phyloP scores from a whole-genome alignment of 2,113 vertebrate species.

The Ellobius talpinus region DNA sequence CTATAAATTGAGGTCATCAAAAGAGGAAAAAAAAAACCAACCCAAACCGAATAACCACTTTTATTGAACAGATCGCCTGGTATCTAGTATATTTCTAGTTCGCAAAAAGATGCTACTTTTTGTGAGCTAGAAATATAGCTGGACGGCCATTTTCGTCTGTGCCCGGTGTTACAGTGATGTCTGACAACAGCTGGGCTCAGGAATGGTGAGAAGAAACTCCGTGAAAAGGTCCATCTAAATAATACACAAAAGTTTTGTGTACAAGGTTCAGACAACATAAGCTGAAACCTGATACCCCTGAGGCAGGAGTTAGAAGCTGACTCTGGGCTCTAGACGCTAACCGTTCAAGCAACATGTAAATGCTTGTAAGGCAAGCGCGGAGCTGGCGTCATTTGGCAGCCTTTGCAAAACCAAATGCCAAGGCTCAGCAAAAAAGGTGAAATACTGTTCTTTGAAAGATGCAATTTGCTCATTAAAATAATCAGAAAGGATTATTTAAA shows the following conservation, averaged over 20 bases:
- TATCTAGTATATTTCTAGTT: background rate
- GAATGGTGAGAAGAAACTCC: constrained; percentile 71
- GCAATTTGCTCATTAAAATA: background rate
- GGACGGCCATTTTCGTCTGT: constrained; percentile 1
- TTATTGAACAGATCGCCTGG: constrained; percentile 20
- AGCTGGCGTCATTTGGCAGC: constrained; percentile 52
- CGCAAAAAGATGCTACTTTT: constrained; percentile 47
- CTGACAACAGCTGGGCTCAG: constrained; percentile 47
- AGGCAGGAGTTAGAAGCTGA: constrained; percentile 83
- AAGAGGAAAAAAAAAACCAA: background rate
- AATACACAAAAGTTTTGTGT: constrained; percentile 66
- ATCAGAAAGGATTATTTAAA: background rate
- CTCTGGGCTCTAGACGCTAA: constrained; percentile 80
- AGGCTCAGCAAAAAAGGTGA: background rate
- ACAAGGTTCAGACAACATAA: constrained; percentile 64
- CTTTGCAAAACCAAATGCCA: constrained; percentile 63
- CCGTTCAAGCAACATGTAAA: constrained; percentile 79
- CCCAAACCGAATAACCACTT: constrained; percentile 25
- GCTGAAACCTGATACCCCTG: constrained; percentile 82
- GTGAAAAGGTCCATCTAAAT: constrained; percentile 80
- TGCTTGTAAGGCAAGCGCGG: constrained; percentile 78
- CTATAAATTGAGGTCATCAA: constrained; percentile 70
- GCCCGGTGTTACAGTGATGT: constrained; percentile 48
- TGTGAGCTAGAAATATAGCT: constrained; percentile 23
- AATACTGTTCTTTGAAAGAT: constrained; percentile 57